A percentile compares a stretch with the other conserved stretches of the same genome.
phyloP scores from a whole-genome alignment of 1,140 invertebrate species.

The Batillaria attramentaria region DNA sequence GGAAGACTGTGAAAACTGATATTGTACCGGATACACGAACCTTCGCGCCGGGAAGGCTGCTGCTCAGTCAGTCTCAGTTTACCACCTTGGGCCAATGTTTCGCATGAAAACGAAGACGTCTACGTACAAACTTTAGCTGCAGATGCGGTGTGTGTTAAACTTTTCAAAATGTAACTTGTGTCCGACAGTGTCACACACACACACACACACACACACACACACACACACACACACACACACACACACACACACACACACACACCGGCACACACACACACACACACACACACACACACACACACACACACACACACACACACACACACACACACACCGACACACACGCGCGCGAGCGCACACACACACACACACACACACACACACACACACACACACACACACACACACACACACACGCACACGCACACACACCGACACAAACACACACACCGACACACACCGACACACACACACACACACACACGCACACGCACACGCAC shows the following conservation, averaged over 20 bases:
- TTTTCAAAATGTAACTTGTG: no score
- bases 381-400: conserved; percentile 8
- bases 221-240: conserved; percentile 12
- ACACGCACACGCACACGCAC: conserved; percentile 13
- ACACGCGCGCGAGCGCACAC: neutral
- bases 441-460: neutral
- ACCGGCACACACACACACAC: conserved; percentile 13
- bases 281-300: conserved; percentile 28
- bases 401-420: neutral
- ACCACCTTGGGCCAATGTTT: no score
- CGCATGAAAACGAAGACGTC: no score
- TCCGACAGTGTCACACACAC: neutral
- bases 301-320: neutral
- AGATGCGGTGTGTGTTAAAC: no score
- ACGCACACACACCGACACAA: neutral
- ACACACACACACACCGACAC: conserved; percentile 4
- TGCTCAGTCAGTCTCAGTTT: no score
- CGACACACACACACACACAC: neutral
- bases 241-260: conserved; percentile 1
- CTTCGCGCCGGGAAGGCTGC: no score
- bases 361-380: conserved; percentile 5
- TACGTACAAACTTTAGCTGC: no score
- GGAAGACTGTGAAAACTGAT: no score
- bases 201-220: conserved; percentile 3
- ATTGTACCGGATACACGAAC: no score